Conservation (phyloP, 2,113 vertebrate genomes). For the Sturnus vulgaris region DNA sequence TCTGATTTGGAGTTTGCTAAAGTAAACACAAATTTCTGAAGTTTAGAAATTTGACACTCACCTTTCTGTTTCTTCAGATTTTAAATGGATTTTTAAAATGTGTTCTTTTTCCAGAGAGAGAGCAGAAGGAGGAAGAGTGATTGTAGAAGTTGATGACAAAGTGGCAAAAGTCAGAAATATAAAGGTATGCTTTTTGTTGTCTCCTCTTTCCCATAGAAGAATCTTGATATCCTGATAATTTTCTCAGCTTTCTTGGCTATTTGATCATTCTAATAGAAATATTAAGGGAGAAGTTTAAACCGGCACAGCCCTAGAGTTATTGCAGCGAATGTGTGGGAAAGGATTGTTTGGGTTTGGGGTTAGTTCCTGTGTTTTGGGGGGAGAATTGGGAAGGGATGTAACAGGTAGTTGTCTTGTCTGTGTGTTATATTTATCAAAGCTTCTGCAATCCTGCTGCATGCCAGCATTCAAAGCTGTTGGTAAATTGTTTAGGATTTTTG, state of each 20-base stretch:
- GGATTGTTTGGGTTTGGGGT: not conserved
- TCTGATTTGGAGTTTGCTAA: not conserved
- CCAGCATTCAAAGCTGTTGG: not conserved
- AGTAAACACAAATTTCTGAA: not conserved
- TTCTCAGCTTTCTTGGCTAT: not conserved
- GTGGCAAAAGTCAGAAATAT: conserved; percentile 85
- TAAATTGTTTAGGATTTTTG: not conserved
- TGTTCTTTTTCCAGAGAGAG: conserved; percentile 80
- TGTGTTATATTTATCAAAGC: not conserved
- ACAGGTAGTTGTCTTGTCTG: not conserved
- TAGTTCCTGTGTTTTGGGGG: not conserved
- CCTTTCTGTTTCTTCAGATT: not conserved
- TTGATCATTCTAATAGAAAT: not conserved
- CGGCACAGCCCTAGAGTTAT: not conserved
- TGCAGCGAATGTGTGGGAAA: not conserved
- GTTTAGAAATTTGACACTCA: not conserved
- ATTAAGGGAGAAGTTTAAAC: not conserved
- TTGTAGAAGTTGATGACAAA: conserved; percentile 89
- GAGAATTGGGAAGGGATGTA: not conserved
- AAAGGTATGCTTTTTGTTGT: conserved; percentile 81
- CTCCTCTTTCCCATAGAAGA: not conserved
- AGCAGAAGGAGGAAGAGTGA: conserved; percentile 82
- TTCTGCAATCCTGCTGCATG: not conserved
- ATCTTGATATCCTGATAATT: not conserved
- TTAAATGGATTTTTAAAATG: not conserved